Evolutionary conservation across 1,140 invertebrate genomes (phyloP), one percentile per base, ranked within the genome.

Genomic region (Coelopa frigida): DNA sequence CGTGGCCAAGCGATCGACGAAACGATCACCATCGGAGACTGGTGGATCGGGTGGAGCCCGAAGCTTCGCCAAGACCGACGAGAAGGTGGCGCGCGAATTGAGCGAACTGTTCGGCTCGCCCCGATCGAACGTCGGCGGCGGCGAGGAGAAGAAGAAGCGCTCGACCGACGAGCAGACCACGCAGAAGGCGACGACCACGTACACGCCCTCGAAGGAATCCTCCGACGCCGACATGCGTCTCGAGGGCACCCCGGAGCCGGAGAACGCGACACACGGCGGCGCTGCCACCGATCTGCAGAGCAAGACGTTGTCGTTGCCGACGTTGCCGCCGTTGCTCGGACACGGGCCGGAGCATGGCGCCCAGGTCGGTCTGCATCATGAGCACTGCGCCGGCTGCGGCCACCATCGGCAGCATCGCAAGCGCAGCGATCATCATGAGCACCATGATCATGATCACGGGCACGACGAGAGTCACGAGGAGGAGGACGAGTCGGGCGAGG

Each of bases 1-100:
- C 12, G 77, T 82, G n/a, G 69, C 76, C 18, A 82, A 82, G 64
- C 68, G 80, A 23, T 72, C 72, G 2, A 55, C 68, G 12, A 68
- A 68, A 31, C 33, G 26, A 22, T 27, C 41, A 22, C 6, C 20
- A 20, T 44, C 24, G 11, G 53, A 53, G 1, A 48, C 54, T 15
- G 42, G 54, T 2, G 46, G 53, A 41, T 35, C 41, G n/a, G n/a
- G n/a, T n/a, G n/a, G n/a, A n/a, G n/a, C n/a, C n/a, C n/a, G n/a
- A n/a, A 44, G 42, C 17, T 37, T 58, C 15, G 52, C 37, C 38
- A 56, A 61, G 35, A 66, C 62, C 14, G 62, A 66, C 15, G 68
- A 70, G 33, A 63, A 61, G 23, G 65, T 62, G 22, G 58, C 67
- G 37, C 50, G 59, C 53, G 72, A 72, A 37, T 59, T 70, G 14